Base-by-base conservation (phyloP, 2,113 vertebrate species). In the Trogon melanurus region DNA sequence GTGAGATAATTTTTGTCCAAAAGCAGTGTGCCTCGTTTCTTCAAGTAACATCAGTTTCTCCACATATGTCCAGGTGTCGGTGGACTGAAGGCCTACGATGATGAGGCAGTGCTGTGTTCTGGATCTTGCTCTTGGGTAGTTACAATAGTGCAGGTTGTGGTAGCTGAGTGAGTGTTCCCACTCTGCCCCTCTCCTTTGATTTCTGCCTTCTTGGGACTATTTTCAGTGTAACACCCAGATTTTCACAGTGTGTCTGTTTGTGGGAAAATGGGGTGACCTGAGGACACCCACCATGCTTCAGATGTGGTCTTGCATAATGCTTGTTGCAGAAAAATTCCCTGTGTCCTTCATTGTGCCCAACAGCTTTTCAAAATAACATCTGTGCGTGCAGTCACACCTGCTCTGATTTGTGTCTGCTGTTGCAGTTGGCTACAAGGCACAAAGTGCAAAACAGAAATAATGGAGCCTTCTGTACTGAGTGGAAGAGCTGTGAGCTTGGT, bases 321-420 rank as follows among this genome's bases (percentile, higher is more conserved):
- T 51, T 26, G 22, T 72, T 96, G 79, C 71, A 89, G 81, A 69
- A 76, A 20, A 88, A n/a, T 47, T 82, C 23, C 38, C 30, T 0
- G 1, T 66, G 50, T 56, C 17, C 51, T 70, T 85, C 26, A 45
- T 83, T 83, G 75, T 11, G 1, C 58, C 44, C 50, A 50, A 3
- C 41, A 70, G 85, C 79, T 82, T 87, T 87, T 45, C 74, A 82
- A 80, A 95, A 80, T 66, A 83, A 51, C 60, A 57, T 47, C 80
- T 71, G 56, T 85, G 67, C 60, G 2, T 75, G 91, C 70, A 67
- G 1, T 87, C 86, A 87, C 86, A 87, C 91, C 93, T 96, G 91
- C 79, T 85, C 56, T 89, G 25, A 70, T 91, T 95, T 94, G 84
- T 61, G 72, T 71, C 34, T 95, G 78, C 82, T 95, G 27, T 67